Base-by-base conservation (phyloP, 2,797 vertebrate genomes). In the Cynopterus sphinx region DNA sequence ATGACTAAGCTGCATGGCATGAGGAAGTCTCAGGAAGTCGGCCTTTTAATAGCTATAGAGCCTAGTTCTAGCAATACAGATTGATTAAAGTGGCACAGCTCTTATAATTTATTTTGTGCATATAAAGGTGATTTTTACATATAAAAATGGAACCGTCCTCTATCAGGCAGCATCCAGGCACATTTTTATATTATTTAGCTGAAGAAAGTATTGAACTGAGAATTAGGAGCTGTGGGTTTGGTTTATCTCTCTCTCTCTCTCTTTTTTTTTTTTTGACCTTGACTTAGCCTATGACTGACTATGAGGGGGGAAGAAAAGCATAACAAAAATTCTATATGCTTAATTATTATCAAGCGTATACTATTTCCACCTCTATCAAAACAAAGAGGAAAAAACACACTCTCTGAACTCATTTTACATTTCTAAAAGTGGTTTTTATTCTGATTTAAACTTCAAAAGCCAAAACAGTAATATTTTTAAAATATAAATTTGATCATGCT, bases 141-240 rank as follows among this genome's bases (percentile, higher is more conserved):
- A 85, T 87, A 82, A 96, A 96, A 97, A 95, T 75, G 39, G 65
- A 83, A 61, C 2, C 11, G 61, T 78, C 19, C 41, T 79, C 92
- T 97, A 97, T 97, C 96, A 93, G 96, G 84, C 91, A 91, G 61
- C 84, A 95, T 87, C 57, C 94, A 97, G 97, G 68, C 95, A 97
- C 81, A 75, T 78, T 95, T 93, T 79, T 84, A 88, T 51, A 95
- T 95, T 95, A 97, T 92, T 97, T 92, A 86, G 49, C 36, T 55
- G 28, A 57, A 87, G 77, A 83, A 95, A 90, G 9, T 86, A 83
- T 79, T 73, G 61, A 87, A 86, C 36, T 4, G 55, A 93, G 70
- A 96, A 87, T 82, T 24, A 19, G n/a, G 9, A 81, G 12, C 41
- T 74, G 39, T 53, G 16, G 41, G 7, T 77, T 86, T 59, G 21